Percentiles rank a stretch among this genome's conserved stretches.
Conservation (phyloP, 2,113 vertebrate species). For the Sula dactylatra region DNA sequence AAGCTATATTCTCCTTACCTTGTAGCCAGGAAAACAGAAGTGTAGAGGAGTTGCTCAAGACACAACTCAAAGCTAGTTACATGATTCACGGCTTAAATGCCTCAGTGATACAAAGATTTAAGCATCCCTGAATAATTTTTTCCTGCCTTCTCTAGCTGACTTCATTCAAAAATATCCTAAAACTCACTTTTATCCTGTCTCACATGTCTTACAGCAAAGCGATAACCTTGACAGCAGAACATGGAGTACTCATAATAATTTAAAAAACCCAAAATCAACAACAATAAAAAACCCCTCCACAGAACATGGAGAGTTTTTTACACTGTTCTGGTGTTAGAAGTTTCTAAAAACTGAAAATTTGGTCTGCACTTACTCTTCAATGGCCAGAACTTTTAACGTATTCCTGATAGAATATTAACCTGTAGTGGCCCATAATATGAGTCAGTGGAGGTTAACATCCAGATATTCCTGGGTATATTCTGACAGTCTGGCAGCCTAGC, state of each 20-base stretch:
- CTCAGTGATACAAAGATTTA: not conserved
- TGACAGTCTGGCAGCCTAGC: not conserved
- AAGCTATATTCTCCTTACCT: not conserved
- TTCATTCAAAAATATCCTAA: not conserved
- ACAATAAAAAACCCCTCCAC: not conserved
- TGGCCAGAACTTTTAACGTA: not conserved
- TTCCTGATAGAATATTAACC: not conserved
- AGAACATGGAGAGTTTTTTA: not conserved
- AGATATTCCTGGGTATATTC: not conserved
- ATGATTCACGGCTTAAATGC: not conserved
- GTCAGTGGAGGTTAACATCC: not conserved
- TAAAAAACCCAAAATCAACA: accelerated
- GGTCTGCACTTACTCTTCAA: not conserved
- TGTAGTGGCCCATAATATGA: not conserved
- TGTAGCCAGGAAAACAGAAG: not conserved
- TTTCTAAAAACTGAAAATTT: not conserved
- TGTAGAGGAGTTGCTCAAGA: not conserved
- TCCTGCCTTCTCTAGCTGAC: not conserved
- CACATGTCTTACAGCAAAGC: not conserved
- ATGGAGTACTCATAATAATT: not conserved
- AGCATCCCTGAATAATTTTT: not conserved
- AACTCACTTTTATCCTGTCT: not conserved
- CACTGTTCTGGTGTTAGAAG: not conserved
- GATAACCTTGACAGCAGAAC: not conserved
- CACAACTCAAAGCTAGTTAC: not conserved